A percentile compares a stretch with the other conserved stretches of the same genome.
phyloP scores from a whole-genome alignment of 2,797 vertebrate genomes.

The Acrocephalus scirpaceus region DNA sequence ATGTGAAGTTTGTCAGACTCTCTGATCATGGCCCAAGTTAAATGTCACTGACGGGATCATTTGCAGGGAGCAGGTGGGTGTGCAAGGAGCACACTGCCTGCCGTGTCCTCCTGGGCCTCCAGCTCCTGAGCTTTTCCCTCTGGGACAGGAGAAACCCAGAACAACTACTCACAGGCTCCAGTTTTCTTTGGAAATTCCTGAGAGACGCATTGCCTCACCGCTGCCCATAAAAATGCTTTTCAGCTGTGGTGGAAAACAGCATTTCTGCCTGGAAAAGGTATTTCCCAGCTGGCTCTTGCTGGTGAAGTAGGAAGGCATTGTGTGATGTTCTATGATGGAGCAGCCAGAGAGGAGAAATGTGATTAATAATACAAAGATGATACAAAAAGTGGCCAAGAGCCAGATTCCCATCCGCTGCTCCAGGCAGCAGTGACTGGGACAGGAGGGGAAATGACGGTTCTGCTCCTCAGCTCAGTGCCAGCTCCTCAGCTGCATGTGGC shows the following conservation, averaged over 20 bases:
- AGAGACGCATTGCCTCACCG: neutral
- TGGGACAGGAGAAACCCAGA: neutral
- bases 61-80: neutral
- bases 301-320: neutral
- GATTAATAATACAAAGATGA: neutral
- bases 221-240: slow-evolving; percentile 15
- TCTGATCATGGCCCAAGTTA: neutral
- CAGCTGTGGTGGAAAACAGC: neutral
- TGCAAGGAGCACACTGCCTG: neutral
- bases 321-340: neutral
- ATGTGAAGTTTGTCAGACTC: neutral
- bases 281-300: neutral
- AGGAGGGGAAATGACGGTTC: neutral
- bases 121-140: neutral
- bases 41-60: neutral
- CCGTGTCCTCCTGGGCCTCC: neutral
- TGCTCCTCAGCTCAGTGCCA: neutral
- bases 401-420: neutral
- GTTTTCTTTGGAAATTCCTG: neutral
- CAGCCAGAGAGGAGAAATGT: neutral
- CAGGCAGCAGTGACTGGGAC: neutral
- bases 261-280: slow-evolving; percentile 27
- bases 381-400: neutral
- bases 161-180: neutral
- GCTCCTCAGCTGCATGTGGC: neutral